phyloP scores from a whole-genome alignment of 2,797 vertebrate genomes.

The Pachyuromys duprasi region DNA sequence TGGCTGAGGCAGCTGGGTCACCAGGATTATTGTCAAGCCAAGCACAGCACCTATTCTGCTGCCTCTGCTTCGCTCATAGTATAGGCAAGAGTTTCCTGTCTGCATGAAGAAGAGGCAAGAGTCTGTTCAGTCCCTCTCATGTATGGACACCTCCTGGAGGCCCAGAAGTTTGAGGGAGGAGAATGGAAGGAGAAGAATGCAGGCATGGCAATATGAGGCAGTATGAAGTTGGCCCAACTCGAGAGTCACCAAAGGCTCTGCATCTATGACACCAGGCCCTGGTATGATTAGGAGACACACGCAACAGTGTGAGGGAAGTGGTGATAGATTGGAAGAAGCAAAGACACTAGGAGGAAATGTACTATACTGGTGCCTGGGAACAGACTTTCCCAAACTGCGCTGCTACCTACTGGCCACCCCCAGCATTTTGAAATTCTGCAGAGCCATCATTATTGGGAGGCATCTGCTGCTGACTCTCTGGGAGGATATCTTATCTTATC shows the following conservation, averaged over 20 bases:
- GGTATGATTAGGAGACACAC: not conserved
- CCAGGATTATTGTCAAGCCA: not conserved
- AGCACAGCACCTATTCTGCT: not conserved
- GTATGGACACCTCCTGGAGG: not conserved
- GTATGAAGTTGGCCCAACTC: rapidly evolving
- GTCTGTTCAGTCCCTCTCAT: not conserved
- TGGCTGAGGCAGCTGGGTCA: no score
- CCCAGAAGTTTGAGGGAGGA: no score
- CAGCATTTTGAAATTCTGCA: conserved; percentile 53
- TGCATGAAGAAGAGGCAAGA: not conserved
- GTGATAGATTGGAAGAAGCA: not conserved
- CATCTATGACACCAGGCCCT: rapidly evolving
- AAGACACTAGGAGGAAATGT: not conserved
- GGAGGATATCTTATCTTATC: conserved; percentile 61
- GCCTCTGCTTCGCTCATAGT: not conserved
- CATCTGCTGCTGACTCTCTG: not conserved
- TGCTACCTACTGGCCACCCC: not conserved
- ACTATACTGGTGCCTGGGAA: rapidly evolving
- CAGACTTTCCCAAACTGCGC: not conserved
- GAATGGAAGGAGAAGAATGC: rapidly evolving
- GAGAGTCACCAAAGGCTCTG: not conserved
- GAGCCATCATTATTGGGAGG: conserved; percentile 28
- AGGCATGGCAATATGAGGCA: rapidly evolving
- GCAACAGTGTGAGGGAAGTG: rapidly evolving
- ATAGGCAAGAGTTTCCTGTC: rapidly evolving